These are phyloP conservation scores for Chrysotoxum bicinctum DNA, from an alignment of 2,888 invertebrate genomes.

Conservation along the genomic window DNA sequence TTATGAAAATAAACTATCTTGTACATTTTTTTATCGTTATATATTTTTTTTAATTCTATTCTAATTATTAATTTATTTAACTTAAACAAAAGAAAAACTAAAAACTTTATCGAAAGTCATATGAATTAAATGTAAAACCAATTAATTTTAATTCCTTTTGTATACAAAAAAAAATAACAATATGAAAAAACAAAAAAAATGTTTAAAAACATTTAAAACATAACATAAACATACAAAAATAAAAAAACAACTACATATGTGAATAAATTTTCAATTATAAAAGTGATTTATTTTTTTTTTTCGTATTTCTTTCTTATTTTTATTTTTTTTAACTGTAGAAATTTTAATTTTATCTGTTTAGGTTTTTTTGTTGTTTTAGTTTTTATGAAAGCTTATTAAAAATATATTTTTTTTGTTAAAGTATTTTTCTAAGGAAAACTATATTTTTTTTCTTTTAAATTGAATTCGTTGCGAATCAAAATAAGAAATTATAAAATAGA, in stretches of 20 bases:
- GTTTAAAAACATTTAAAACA: conserved; percentile 27
- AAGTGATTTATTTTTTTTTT: conserved; percentile 45
- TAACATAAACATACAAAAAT: background rate
- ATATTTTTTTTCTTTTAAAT: conserved; percentile 35
- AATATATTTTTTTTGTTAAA: conserved; percentile 52
- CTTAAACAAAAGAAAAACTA: conserved; percentile 27
- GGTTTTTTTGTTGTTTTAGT: conserved; percentile 24
- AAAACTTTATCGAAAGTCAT: conserved; percentile 54
- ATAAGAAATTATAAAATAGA: conserved; percentile 33
- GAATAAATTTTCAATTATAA: conserved; percentile 60
- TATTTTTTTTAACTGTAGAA: conserved; percentile 29
- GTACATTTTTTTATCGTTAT: conserved; percentile 37
- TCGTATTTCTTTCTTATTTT: conserved; percentile 29
- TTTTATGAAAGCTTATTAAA: conserved; percentile 26
- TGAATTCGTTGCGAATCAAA: conserved; percentile 39
- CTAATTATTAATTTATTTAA: conserved; percentile 67
- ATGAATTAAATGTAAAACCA: conserved; percentile 59
- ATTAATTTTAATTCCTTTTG: conserved; percentile 60
- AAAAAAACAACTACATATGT: conserved; percentile 24
- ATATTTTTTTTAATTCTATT: conserved; percentile 20
- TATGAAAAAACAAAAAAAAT: background rate
- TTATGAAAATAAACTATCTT: conserved; percentile 15
- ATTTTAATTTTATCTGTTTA: conserved; percentile 42
- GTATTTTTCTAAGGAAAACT: conserved; percentile 34
- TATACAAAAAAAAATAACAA: conserved; percentile 43